Evolutionary conservation across 2,888 invertebrate species (phyloP).

Genomic region (Minunthozetes semirufus): DNA sequence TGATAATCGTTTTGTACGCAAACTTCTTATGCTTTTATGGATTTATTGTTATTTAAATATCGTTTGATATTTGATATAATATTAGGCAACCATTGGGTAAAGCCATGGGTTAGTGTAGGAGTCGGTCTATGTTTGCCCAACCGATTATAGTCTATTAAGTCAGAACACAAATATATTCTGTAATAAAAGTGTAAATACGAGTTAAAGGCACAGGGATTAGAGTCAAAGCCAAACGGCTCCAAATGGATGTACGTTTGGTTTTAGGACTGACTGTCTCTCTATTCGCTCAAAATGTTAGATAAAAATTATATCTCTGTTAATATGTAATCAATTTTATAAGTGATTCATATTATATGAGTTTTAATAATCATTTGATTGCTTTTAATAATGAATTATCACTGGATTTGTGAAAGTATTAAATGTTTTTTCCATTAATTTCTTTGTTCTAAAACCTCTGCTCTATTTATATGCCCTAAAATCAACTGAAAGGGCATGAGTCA

Average conservation of each 20-base stretch:
- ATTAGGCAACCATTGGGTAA: not conserved
- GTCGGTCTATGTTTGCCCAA: not conserved
- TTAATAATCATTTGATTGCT: no score
- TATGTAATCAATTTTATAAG: no score
- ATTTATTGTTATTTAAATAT: not conserved
- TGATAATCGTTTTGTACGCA: not conserved
- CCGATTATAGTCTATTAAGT: not conserved
- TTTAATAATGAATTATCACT: no score
- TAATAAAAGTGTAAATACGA: conserved; percentile 5
- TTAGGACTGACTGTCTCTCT: no score
- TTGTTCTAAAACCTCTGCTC: no score
- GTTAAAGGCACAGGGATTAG: conserved; percentile 11
- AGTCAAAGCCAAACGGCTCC: not conserved
- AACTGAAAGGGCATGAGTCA: no score
- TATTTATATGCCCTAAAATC: no score
- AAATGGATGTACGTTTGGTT: not conserved
- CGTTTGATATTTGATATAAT: not conserved
- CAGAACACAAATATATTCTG: not conserved
- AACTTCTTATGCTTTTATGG: not conserved
- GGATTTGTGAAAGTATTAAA: no score
- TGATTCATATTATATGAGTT: no score
- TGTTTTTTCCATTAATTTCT: no score
- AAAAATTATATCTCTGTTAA: no score
- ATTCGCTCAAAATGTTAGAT: no score
- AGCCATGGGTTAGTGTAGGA: not conserved